Percentiles rank a stretch among this genome's conserved stretches.
Evolutionary conservation across 2,888 invertebrate species (phyloP).

Genomic region (Tinea semifulvella): DNA sequence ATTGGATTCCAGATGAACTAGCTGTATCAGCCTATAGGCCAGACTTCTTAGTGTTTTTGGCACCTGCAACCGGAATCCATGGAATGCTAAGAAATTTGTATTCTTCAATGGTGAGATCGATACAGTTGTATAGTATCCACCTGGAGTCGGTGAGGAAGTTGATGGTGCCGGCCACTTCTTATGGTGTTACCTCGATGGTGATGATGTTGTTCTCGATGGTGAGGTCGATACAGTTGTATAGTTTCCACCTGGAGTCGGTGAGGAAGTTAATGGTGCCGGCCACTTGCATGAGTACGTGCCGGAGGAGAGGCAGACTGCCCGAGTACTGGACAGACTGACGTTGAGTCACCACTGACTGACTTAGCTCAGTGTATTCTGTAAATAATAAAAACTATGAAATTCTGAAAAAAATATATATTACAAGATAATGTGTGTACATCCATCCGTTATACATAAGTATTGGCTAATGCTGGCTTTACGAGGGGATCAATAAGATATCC

Average conservation of each 20-base stretch:
- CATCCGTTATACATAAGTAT: no score
- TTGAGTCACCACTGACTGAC: constrained; percentile 92
- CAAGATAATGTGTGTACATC: no score
- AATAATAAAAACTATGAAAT: constrained; percentile 21
- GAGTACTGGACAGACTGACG: constrained; percentile 90
- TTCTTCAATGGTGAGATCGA: constrained; percentile 87
- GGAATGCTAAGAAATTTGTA: no score
- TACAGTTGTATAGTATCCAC: constrained; percentile 81
- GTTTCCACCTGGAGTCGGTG: constrained; percentile 75
- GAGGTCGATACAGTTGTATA: constrained; percentile 86
- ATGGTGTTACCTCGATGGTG: constrained; percentile 74
- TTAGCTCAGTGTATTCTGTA: constrained; percentile 94
- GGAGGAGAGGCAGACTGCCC: constrained; percentile 75
- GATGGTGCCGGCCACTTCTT: constrained; percentile 76
- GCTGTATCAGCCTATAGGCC: no score
- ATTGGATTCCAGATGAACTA: no score
- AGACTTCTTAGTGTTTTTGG: no score
- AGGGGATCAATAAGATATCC: no score
- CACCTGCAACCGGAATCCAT: no score
- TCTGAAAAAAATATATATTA: no score
- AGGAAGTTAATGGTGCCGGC: constrained; percentile 76
- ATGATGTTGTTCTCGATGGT: constrained; percentile 83
- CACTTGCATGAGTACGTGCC: constrained; percentile 80
- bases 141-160: constrained; percentile 74
- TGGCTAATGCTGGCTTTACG: no score